phyloP scores from a whole-genome alignment of 2,797 vertebrate genomes.

The Zalophus californianus region DNA sequence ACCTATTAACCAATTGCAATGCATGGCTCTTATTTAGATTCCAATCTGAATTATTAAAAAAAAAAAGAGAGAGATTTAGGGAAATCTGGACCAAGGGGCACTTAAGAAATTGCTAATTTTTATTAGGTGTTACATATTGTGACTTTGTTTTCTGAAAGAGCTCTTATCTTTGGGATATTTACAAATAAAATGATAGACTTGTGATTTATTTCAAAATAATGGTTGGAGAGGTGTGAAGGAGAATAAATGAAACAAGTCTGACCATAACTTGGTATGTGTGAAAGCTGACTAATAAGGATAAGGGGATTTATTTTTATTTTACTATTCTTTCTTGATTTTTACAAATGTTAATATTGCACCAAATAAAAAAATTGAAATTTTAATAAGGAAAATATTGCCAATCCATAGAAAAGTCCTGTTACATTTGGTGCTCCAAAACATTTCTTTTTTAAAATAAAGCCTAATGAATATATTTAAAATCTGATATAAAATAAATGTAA shows the following conservation, averaged over 20 bases:
- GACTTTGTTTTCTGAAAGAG: background rate
- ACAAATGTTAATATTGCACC: background rate
- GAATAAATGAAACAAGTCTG: background rate
- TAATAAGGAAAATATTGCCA: background rate
- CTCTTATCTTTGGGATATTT: background rate
- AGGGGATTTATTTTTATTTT: background rate
- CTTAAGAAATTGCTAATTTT: background rate
- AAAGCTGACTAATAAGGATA: background rate
- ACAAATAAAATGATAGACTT: background rate
- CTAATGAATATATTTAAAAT: background rate
- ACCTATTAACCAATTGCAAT: background rate
- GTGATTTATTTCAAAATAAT: conserved; percentile 42
- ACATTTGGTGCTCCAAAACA: background rate
- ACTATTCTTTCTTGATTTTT: background rate
- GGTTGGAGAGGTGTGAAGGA: background rate
- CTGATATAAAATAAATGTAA: conserved; percentile 3
- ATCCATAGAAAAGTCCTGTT: background rate
- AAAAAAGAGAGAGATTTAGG: background rate
- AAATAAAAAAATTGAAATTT: conserved; percentile 2
- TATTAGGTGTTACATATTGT: background rate
- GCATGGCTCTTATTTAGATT: background rate
- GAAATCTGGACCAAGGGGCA: background rate
- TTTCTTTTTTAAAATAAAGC: background rate
- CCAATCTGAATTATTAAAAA: background rate
- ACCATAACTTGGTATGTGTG: background rate